phyloP scores from a whole-genome alignment of 2,888 invertebrate genomes.

The Coenonympha glycerion region DNA sequence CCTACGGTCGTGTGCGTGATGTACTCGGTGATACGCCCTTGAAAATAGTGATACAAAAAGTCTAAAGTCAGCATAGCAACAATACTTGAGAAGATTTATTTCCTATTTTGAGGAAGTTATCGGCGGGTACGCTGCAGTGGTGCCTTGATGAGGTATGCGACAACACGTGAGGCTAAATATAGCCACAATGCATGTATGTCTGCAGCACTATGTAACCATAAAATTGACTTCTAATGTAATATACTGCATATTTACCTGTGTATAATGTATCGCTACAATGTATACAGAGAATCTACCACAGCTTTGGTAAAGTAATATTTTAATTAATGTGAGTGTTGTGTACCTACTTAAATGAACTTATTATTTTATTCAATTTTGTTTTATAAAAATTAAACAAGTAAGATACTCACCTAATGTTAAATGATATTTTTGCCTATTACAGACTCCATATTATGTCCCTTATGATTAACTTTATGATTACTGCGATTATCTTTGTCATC shows the following conservation, averaged over 20 bases:
- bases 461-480: too few species aligned
- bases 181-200: background rate
- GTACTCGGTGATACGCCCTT: constrained; percentile 61
- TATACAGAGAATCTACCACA: too few species aligned
- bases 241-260: constrained; percentile 13
- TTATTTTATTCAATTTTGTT: too few species aligned
- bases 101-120: constrained; percentile 49
- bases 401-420: too few species aligned
- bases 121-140: constrained; percentile 40
- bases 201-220: constrained; percentile 13
- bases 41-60: constrained; percentile 65
- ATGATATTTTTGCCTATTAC: too few species aligned
- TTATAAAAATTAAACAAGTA: too few species aligned
- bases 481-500: too few species aligned
- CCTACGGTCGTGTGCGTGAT: constrained; percentile 30
- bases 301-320: too few species aligned
- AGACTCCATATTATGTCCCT: too few species aligned
- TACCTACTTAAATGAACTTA: too few species aligned
- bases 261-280: background rate
- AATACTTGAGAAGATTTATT: constrained; percentile 53
- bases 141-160: constrained; percentile 60
- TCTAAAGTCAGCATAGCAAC: constrained; percentile 73
- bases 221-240: constrained; percentile 18
- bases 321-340: too few species aligned
- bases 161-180: constrained; percentile 17